Conservation (phyloP, 2,113 vertebrate genomes). For the Arizona elegans region DNA sequence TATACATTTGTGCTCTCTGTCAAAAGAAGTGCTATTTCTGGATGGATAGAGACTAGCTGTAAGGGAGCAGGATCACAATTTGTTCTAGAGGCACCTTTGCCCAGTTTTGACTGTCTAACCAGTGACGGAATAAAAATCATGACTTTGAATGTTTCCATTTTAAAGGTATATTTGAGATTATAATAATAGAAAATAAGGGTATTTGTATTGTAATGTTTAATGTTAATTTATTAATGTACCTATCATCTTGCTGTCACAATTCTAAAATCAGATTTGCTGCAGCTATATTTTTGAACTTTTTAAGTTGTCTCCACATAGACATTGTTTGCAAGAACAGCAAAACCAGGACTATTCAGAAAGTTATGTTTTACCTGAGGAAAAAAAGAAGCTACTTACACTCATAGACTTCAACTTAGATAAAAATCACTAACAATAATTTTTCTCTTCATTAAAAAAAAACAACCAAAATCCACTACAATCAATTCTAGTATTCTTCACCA, state of each 20-base stretch:
- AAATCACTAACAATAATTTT: neutral
- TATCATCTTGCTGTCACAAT: neutral
- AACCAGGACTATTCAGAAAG: neutral
- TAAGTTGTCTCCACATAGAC: neutral
- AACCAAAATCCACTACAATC: constrained; percentile 7
- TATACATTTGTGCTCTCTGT: neutral
- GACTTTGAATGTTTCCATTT: neutral
- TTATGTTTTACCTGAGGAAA: neutral
- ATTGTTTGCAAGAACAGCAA: neutral
- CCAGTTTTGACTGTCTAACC: neutral
- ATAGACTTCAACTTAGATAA: neutral
- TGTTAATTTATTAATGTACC: neutral
- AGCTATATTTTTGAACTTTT: neutral
- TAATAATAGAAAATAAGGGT: neutral
- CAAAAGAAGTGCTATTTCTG: neutral
- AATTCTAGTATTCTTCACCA: constrained; percentile 4
- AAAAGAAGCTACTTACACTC: constrained; percentile 9
- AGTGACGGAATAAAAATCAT: neutral
- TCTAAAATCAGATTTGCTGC: neutral
- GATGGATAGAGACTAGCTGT: neutral
- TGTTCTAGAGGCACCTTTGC: neutral
- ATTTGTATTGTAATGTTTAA: neutral
- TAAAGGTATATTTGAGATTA: neutral
- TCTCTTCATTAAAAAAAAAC: neutral
- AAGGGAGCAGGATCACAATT: neutral